A percentile compares a stretch with the other conserved stretches of the same genome.
phyloP scores from a whole-genome alignment of 2,797 vertebrate genomes.

The Pangasius mekongensis region DNA sequence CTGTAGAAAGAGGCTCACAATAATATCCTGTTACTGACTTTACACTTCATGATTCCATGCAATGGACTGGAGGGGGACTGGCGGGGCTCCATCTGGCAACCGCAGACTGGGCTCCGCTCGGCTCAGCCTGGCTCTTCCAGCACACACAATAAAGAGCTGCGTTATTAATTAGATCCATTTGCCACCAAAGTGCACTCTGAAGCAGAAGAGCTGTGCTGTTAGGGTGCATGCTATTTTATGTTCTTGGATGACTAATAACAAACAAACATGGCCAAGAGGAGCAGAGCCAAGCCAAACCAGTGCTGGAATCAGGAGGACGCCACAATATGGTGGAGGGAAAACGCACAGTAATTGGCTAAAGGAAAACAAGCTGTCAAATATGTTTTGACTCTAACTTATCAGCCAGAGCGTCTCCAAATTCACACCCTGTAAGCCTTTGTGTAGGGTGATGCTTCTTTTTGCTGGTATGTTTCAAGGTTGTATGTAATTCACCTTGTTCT shows the following conservation, averaged over 20 bases:
- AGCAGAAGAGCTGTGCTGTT: slow-evolving; percentile 51
- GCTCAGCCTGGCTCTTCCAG: slow-evolving; percentile 61
- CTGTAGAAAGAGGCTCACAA: slow-evolving; percentile 71
- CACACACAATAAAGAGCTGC: slow-evolving; percentile 65
- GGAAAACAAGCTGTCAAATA: slow-evolving; percentile 65
- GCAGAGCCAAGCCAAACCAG: slow-evolving; percentile 59
- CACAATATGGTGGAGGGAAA: slow-evolving; percentile 55
- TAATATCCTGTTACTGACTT: slow-evolving; percentile 77
- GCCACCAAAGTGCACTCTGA: slow-evolving; percentile 63
- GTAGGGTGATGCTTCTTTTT: slow-evolving; percentile 6
- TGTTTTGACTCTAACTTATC: slow-evolving; percentile 57
- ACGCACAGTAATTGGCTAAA: slow-evolving; percentile 63
- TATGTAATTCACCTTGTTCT: slow-evolving; percentile 43
- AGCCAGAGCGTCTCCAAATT: slow-evolving; percentile 49
- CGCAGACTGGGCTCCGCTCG: slow-evolving; percentile 47
- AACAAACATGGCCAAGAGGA: slow-evolving; percentile 67
- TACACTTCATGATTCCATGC: slow-evolving; percentile 73
- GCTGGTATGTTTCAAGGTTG: slow-evolving; percentile 19
- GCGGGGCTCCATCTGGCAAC: slow-evolving; percentile 68
- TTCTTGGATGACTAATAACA: slow-evolving; percentile 70
- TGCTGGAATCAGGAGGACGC: slow-evolving; percentile 60
- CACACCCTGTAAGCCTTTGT: slow-evolving; percentile 25
- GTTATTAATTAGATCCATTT: slow-evolving; percentile 77
- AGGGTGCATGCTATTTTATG: slow-evolving; percentile 62
- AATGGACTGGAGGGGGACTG: slow-evolving; percentile 63